Conservation (phyloP, 30 jellyfish, hydroid and myxozoan species). For the Sanderia malayensis region DNA sequence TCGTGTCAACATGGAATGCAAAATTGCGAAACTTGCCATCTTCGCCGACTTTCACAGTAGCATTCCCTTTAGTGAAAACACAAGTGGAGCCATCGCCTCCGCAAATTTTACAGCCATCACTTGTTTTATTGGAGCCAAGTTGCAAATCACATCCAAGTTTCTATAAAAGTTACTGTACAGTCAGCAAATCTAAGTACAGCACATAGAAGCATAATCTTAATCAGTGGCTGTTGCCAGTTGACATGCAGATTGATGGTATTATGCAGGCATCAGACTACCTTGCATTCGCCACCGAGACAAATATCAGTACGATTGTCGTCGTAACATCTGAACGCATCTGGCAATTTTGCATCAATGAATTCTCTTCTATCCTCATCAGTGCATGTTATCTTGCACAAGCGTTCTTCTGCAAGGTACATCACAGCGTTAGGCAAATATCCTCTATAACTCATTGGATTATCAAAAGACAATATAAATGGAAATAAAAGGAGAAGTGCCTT, state of each 20-base stretch:
- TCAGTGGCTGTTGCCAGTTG: not conserved
- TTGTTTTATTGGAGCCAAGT: constrained; percentile 46
- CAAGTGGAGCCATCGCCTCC: constrained; percentile 67
- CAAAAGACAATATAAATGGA: no score
- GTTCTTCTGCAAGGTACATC: no score
- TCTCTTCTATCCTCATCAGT: constrained; percentile 42
- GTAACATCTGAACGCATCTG: constrained; percentile 55
- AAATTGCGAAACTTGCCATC: constrained; percentile 40
- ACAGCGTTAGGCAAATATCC: no score
- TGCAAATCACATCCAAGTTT: constrained; percentile 70
- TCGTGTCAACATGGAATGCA: no score
- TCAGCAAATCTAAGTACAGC: no score
- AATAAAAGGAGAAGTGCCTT: not conserved
- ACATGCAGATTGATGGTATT: not conserved
- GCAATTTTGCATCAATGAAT: constrained; percentile 43
- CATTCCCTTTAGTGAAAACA: not conserved
- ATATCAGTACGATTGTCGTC: constrained; percentile 41
- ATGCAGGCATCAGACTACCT: constrained; percentile 31
- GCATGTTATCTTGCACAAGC: constrained; percentile 68
- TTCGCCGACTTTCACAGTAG: not conserved
- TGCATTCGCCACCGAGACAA: constrained; percentile 57
- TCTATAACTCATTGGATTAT: no score
- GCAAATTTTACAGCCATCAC: constrained; percentile 69
- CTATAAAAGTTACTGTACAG: constrained; percentile 18
- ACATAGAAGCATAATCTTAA: no score